Evolutionary conservation across 2,888 invertebrate species (phyloP), one percentile per base, ranked within the genome.

Genomic region (Ophion slaviceki): DNA sequence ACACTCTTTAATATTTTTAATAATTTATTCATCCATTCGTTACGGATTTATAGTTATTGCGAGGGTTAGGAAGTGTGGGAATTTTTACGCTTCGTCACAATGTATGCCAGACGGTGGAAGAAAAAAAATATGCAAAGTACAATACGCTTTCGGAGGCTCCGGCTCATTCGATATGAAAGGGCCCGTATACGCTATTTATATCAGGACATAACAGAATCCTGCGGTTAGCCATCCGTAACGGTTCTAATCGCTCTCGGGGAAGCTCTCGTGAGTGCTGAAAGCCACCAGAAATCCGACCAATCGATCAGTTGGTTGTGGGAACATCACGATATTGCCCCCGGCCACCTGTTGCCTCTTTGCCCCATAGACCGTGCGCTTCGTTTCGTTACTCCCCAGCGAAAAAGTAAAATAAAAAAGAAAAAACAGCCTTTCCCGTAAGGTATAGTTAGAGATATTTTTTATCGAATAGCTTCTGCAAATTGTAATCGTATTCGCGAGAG

Each of bases 301-400:
- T 45, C 72, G 72, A 66, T 66, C n/a, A 11, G 28, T 36, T 32
- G 53, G 76, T 66, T 20, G 53, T n/a, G 20, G 10, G 76, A 76
- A 53, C 66, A 76, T 53, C 20, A 20, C 76, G 36, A 67, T 32
- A 66, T 75, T 61, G 20, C 57, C 68, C 77, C n/a, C 62, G 57
- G n/a, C 77, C 81, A 85, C 85, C 78, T 82, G 85, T 85, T 85
- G 85, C 81, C 61, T 47, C 64, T 11, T 66, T 24, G 7, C 66
- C 14, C 66, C 6, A 17, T 66, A 8, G 17, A 32, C 66, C 36
- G 32, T 66, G 28, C 66, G 24, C 6, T 61, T 24, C 20, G 61
- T 61, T 53, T 53, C 53, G 53, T 53, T 53, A 53, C 53, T 14
- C 17, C 17, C 3, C 2, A 17, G 14, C 40, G 8, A 6, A 40